A percentile compares a stretch with the other conserved stretches of the same genome.
phyloP scores from a whole-genome alignment of 1,140 invertebrate genomes.

The Andrena cerasifolii region DNA sequence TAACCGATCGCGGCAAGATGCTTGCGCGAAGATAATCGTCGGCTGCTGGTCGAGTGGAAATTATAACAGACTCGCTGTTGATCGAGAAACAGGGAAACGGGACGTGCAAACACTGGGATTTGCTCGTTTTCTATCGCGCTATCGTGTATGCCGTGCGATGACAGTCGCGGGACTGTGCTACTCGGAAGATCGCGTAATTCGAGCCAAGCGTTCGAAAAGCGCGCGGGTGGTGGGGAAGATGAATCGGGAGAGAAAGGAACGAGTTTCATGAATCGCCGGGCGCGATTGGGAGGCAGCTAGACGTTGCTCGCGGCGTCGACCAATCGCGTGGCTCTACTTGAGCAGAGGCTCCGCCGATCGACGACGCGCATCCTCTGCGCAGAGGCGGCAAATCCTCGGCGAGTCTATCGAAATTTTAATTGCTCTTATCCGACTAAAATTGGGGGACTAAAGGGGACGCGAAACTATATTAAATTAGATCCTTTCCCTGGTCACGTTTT shows the following conservation, averaged over 20 bases:
- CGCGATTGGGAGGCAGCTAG: background rate
- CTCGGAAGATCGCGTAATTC: slow-evolving; percentile 38
- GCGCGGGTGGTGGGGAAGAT: slow-evolving; percentile 58
- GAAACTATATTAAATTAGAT: background rate
- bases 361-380: background rate
- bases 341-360: background rate
- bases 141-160: slow-evolving; percentile 54
- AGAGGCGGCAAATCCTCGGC: slow-evolving; percentile 18
- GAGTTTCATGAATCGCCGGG: background rate
- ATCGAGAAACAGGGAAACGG: background rate
- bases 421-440: background rate
- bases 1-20: background rate
- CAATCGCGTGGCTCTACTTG: background rate
- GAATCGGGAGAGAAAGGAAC: background rate
- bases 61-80: background rate
- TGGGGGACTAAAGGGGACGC: background rate
- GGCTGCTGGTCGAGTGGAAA: background rate
- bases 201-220: slow-evolving; percentile 62
- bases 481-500: background rate
- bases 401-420: slow-evolving; percentile 4
- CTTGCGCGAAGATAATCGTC: background rate
- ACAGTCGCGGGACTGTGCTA: slow-evolving; percentile 64
- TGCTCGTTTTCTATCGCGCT: slow-evolving; percentile 28
- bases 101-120: background rate
- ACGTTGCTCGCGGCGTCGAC: background rate